Conservation (phyloP, 2,113 vertebrate genomes). For the Lethenteron reissneri region DNA sequence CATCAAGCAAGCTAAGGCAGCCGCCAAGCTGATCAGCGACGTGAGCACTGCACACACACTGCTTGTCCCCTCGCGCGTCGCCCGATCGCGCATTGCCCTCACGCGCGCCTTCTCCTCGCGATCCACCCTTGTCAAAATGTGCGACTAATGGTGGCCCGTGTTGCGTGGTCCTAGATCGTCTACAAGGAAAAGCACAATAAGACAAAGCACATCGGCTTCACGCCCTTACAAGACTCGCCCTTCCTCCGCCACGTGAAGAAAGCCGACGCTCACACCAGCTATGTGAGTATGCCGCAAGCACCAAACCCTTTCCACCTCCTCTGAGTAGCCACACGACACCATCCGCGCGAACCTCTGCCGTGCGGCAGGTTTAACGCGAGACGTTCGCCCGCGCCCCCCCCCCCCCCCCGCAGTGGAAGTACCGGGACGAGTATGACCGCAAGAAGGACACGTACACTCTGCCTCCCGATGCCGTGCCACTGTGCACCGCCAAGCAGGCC, state of each 20-base stretch:
- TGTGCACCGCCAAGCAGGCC: conserved; percentile 3
- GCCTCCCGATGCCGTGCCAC: not conserved
- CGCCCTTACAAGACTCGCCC: conserved; percentile 66
- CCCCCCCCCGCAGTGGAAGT: not conserved
- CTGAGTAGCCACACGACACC: no score
- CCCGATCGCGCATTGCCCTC: no score
- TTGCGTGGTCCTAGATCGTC: conserved; percentile 32
- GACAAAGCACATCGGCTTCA: conserved; percentile 64
- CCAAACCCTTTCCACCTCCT: no score
- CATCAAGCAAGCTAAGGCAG: conserved; percentile 43
- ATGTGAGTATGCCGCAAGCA: conserved; percentile 25
- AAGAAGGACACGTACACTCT: not conserved
- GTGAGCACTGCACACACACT: conserved; percentile 29
- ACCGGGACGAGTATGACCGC: not conserved
- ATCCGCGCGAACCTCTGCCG: no score
- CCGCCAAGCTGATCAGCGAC: conserved; percentile 71
- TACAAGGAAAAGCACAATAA: conserved; percentile 85
- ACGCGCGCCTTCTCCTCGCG: no score
- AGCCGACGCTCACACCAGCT: conserved; percentile 71
- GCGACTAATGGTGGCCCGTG: no score
- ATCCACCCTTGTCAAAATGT: no score
- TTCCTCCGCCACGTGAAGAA: conserved; percentile 55
- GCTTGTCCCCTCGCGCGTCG: not conserved
- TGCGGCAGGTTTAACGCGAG: no score
- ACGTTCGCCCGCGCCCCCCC: no score